Base-by-base conservation (phyloP, 2,888 invertebrate genomes). In the Caenorhabditis macrosperma region DNA sequence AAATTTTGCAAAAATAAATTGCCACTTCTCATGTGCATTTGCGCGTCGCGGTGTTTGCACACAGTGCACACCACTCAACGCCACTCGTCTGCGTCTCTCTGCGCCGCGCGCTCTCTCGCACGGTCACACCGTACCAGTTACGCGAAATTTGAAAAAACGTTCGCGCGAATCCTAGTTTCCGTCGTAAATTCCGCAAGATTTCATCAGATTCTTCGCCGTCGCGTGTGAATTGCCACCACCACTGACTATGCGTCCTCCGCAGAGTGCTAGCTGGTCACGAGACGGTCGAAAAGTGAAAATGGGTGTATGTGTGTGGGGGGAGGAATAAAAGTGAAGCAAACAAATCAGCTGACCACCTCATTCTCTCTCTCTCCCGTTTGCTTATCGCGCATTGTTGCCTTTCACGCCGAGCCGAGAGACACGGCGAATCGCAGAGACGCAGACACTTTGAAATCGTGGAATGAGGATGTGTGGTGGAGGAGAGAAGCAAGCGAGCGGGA, bases 301-400 rank as follows among this genome's bases (percentile, higher is more conserved):
- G 44, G 63, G n/a, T n/a, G n/a, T n/a, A n/a, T n/a, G n/a, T n/a
- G n/a, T n/a, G n/a, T n/a, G n/a, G 22, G 44, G 38, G 61, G 44
- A 41, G 41, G 41, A 38, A 24, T 22, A 46, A 67, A 67, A 76
- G 48, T 28, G 75, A 67, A 76, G 75, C 75, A 76, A 76, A 76
- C 75, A 76, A 76, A 67, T 76, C 75, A 76, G 75, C 75, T 76
- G 75, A 76, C 75, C 75, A 76, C 63, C 71, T 20, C 41, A 2
- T 30, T 46, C 41, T 61, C 61, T 48, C 55, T 22, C 38, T 50
- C 54, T 48, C 59, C 59, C 67, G 61, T 67, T 76, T 76, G 66
- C 75, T 76, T 76, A 76, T 76, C 75, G 75, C 67, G 67, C 66
- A 76, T 76, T 76, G 67, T 67, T 67, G 60, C 75, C 38, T 67